Conservation (phyloP, 2,797 vertebrate species). For the Artibeus lituratus region DNA sequence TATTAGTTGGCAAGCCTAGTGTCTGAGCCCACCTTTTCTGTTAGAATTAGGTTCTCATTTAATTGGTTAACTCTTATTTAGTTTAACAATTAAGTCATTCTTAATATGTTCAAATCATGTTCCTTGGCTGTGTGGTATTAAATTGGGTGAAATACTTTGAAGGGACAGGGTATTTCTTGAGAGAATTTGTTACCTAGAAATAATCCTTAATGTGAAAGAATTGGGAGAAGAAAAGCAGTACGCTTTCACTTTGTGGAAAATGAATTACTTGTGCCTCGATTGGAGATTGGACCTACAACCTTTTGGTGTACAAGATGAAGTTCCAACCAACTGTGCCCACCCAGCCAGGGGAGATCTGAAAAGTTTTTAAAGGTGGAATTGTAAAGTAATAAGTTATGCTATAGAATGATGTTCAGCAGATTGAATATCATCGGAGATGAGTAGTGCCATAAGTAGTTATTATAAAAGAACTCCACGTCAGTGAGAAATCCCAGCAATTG, state of each 20-base stretch:
- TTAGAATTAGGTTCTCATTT: too few relatives aligned
- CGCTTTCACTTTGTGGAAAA: neutral
- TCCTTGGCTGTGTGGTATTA: neutral
- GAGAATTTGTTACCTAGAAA: constrained; percentile 2
- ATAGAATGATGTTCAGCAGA: neutral
- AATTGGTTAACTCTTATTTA: too few relatives aligned
- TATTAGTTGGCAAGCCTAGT: neutral
- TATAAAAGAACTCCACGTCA: neutral
- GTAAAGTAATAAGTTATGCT: neutral
- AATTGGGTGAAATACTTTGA: constrained; percentile 37
- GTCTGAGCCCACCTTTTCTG: neutral
- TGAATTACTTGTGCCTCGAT: neutral
- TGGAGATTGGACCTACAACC: too few relatives aligned
- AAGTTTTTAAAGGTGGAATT: neutral
- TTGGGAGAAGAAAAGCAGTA: neutral
- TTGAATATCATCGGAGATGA: neutral
- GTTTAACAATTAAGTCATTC: neutral
- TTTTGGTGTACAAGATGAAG: too few relatives aligned
- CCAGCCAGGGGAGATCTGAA: too few relatives aligned
- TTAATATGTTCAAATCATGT: neutral
- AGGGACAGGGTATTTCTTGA: neutral
- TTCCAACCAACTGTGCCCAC: too few relatives aligned
- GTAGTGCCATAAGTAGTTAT: neutral
- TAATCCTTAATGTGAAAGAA: neutral
- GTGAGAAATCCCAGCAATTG: neutral